phyloP scores from a whole-genome alignment of 2,888 invertebrate species.

The Melinaea menophilus region DNA sequence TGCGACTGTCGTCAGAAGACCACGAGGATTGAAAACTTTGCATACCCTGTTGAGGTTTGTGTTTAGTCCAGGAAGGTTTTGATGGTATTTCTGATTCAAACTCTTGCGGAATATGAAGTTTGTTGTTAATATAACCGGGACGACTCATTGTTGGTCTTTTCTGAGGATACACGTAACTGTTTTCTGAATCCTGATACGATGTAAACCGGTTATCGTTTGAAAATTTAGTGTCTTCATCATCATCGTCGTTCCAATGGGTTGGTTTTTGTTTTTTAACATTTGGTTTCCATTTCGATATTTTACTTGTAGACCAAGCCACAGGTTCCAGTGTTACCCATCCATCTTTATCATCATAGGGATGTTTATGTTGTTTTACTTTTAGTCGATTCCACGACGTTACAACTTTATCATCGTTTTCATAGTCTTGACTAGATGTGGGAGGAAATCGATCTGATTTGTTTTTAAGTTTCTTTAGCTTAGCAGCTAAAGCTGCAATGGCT shows the following conservation, averaged over 20 bases:
- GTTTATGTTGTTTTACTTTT: slow-evolving; percentile 76
- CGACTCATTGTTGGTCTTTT: slow-evolving; percentile 57
- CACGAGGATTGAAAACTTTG: slow-evolving; percentile 54
- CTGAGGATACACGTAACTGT: slow-evolving; percentile 52
- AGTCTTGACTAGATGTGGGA: slow-evolving; percentile 39
- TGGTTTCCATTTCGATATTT: slow-evolving; percentile 88
- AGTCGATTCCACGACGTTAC: slow-evolving; percentile 73
- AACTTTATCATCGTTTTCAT: slow-evolving; percentile 54
- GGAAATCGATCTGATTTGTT: slow-evolving; percentile 46
- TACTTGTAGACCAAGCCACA: slow-evolving; percentile 88
- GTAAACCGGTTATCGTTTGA: slow-evolving; percentile 43
- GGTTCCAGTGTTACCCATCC: slow-evolving; percentile 89
- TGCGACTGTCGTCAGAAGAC: slow-evolving; percentile 64
- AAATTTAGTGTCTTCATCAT: slow-evolving; percentile 54
- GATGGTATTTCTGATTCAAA: slow-evolving; percentile 64
- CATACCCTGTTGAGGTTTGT: slow-evolving; percentile 51
- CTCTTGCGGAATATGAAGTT: slow-evolving; percentile 54
- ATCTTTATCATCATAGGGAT: slow-evolving; percentile 82
- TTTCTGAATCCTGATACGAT: slow-evolving; percentile 49
- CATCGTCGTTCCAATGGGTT: slow-evolving; percentile 64
- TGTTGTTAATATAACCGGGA: slow-evolving; percentile 65
- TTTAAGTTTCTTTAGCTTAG: slow-evolving; percentile 71
- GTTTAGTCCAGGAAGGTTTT: slow-evolving; percentile 58
- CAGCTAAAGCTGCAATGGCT: slow-evolving; percentile 66
- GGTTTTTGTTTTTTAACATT: slow-evolving; percentile 76